Evolutionary conservation across 2,888 invertebrate genomes (phyloP), one percentile per base, ranked within the genome.

Genomic region (Drosophila kanekoi): DNA sequence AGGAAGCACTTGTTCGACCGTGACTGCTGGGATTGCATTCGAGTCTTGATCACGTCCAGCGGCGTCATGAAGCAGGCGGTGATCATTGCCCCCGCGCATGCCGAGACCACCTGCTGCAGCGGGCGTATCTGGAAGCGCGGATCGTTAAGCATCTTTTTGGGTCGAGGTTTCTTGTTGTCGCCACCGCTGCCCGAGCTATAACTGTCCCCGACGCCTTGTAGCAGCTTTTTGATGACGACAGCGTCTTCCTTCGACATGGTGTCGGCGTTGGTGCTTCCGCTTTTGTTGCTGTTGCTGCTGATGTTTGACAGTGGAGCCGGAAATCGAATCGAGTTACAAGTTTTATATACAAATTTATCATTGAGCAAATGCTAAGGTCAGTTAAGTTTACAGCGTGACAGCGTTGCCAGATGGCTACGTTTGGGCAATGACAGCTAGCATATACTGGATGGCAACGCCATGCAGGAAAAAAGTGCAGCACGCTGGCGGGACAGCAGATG

Each of bases 21-120:
- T 87, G 97, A 97, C 89, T 97, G 96, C 92, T 99, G 99, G 4
- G 97, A 96, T 93, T 99, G 99, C 53, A 99, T 94, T 51, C 99
- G 95, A 72, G 99, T 98, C 94, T 99, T 99, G 1, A 99, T 97
- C 11, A 99, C 99, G 93, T 99, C 99, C 78, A 99, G 93, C 0
- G 99, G 99, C 0, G 99, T 99, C 93, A 99, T 97, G 84, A 98
- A 95, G 64, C 97, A 90, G 48, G 98, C 98, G 89, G 98, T 98
- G 90, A 98, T 93, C 71, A 98, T 92, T 11, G 98, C 98, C 61
- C 98, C 98, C 66, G 96, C 95, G 92, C 92, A 92, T 14, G 92
- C 91, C 1, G 92, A 91, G 2, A 87, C 86, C 32, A 92, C 90
- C 72, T 93, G 93, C 68, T 93, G 93, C 59, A 89, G 60, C 9